phyloP scores from a whole-genome alignment of 2,113 vertebrate genomes.

The Pachycephala philippinensis region DNA sequence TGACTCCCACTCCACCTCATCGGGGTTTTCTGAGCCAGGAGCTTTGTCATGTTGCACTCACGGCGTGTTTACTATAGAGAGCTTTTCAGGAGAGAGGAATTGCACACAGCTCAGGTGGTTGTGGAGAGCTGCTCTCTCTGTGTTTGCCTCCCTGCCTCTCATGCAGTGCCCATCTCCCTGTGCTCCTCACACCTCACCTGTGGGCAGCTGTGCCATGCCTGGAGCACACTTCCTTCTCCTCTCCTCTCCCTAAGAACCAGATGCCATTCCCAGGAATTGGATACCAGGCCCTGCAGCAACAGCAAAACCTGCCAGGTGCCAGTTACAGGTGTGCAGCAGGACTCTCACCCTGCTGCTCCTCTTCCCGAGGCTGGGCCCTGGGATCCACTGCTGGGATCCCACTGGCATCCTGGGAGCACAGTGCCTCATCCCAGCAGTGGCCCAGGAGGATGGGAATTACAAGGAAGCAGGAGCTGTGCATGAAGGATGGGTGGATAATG shows the following conservation, averaged over 20 bases:
- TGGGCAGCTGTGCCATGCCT: fast-evolving
- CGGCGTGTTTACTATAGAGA: neutral
- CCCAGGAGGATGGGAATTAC: neutral
- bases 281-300: fast-evolving
- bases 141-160: neutral
- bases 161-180: neutral
- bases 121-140: neutral
- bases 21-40: neutral
- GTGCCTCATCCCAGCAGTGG: neutral
- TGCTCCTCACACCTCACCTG: neutral
- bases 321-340: neutral
- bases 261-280: neutral
- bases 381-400: neutral
- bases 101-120: neutral
- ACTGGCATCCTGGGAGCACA: neutral
- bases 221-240: neutral
- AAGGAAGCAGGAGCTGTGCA: neutral
- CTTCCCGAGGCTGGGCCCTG: neutral
- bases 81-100: neutral
- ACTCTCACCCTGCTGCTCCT: neutral
- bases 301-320: neutral
- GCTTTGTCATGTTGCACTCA: neutral
- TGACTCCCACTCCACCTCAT: neutral
- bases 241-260: neutral
- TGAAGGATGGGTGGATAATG: neutral